Conservation (phyloP, 92 coral and sea anemone genomes). For the Diadumene lineata region DNA sequence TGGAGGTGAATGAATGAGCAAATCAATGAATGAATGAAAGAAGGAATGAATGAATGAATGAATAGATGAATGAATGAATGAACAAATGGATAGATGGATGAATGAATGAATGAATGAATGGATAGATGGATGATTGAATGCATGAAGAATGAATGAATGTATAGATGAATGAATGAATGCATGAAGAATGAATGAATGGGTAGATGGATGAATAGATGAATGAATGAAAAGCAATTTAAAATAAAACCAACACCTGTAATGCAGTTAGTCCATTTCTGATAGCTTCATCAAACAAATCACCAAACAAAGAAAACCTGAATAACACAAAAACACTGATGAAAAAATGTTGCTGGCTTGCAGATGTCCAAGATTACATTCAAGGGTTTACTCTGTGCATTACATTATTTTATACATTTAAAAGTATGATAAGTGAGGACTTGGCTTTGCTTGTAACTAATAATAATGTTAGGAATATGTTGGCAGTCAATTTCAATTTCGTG, state of each 20-base stretch:
- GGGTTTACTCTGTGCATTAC: no score
- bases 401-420: no score
- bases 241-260: slow-evolving; percentile 65
- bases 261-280: slow-evolving; percentile 97
- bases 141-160: not conserved
- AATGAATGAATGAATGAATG: not conserved
- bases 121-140: not conserved
- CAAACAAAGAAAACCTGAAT: slow-evolving; percentile 92
- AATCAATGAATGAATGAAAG: not conserved
- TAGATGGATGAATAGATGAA: not conserved
- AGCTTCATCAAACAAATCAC: slow-evolving; percentile 97
- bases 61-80: not conserved
- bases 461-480: no score
- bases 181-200: no score
- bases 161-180: not conserved
- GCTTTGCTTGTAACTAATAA: no score
- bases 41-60: not conserved
- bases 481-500: no score
- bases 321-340: not conserved
- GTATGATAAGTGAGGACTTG: no score
- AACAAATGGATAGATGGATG: no score
- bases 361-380: no score
- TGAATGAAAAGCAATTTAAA: not conserved
- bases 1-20: not conserved
- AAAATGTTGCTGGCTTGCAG: no score